Conservation (phyloP, 2,113 vertebrate genomes). For the Mormoops blainvillei region DNA sequence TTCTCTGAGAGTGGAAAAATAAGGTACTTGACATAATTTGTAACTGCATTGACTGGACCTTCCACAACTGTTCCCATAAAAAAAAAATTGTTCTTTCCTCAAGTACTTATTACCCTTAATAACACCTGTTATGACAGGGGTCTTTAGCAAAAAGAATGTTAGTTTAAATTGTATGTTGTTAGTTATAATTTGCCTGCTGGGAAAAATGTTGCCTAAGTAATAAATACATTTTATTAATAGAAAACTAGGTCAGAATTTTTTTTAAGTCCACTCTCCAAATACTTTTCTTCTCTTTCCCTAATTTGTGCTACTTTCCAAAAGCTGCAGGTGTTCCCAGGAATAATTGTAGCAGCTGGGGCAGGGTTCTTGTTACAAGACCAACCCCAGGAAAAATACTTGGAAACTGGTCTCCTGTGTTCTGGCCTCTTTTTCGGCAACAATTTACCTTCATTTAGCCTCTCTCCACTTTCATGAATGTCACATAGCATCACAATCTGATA, state of each 20-base stretch:
- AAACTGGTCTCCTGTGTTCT: not conserved
- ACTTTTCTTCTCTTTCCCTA: not conserved
- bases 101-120: constrained; percentile 77
- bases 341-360: not conserved
- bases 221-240: constrained; percentile 71
- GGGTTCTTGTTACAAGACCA: not conserved
- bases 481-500: not conserved
- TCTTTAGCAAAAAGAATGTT: constrained; percentile 76
- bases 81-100: constrained; percentile 39
- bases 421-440: not conserved
- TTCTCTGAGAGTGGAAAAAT: constrained; percentile 25
- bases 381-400: not conserved
- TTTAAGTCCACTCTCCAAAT: not conserved
- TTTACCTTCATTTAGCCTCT: not conserved
- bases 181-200: constrained; percentile 71
- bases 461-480: not conserved
- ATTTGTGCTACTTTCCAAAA: constrained; percentile 43
- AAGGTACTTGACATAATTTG: constrained; percentile 50
- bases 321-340: not conserved
- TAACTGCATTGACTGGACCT: constrained; percentile 53
- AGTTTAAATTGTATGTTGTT: constrained; percentile 67
- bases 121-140: constrained; percentile 73
- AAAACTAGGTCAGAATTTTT: constrained; percentile 50
- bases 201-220: constrained; percentile 73
- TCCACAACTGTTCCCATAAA: constrained; percentile 57